Evolutionary conservation across 2,113 vertebrate genomes (phyloP).

Genomic region (Thamnophis sirtalis): DNA sequence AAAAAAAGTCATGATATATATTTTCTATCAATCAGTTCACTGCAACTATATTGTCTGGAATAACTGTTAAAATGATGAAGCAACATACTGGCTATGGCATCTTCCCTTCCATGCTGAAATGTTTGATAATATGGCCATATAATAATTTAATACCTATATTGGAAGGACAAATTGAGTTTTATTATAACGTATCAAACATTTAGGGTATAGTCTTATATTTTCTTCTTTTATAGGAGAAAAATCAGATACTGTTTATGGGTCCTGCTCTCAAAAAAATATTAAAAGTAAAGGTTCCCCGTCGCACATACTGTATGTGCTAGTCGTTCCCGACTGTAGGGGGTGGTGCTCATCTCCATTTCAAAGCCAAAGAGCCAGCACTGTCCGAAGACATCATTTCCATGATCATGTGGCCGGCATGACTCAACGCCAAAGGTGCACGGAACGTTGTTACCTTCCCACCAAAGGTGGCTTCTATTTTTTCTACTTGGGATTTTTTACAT

Average conservation of each 20-base stretch:
- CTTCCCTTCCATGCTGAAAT: not conserved
- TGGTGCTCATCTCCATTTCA: too few species aligned
- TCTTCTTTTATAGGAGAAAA: not conserved
- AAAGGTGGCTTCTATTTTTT: too few species aligned
- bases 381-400: too few species aligned
- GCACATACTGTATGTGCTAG: too few species aligned
- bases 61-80: not conserved
- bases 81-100: not conserved
- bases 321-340: too few species aligned
- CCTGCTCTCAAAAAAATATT: not conserved
- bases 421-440: too few species aligned
- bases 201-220: not conserved
- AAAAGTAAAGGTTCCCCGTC: too few species aligned
- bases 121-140: not conserved
- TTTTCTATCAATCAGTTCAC: not conserved
- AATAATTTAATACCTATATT: not conserved
- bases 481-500: too few species aligned
- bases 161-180: not conserved
- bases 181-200: not conserved
- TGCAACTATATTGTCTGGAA: not conserved
- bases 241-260: not conserved
- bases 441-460: too few species aligned
- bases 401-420: too few species aligned
- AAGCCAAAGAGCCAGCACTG: too few species aligned
- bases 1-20: not conserved